Conservation (phyloP, 1,140 invertebrate genomes). For the Drosophila nebulosa region DNA sequence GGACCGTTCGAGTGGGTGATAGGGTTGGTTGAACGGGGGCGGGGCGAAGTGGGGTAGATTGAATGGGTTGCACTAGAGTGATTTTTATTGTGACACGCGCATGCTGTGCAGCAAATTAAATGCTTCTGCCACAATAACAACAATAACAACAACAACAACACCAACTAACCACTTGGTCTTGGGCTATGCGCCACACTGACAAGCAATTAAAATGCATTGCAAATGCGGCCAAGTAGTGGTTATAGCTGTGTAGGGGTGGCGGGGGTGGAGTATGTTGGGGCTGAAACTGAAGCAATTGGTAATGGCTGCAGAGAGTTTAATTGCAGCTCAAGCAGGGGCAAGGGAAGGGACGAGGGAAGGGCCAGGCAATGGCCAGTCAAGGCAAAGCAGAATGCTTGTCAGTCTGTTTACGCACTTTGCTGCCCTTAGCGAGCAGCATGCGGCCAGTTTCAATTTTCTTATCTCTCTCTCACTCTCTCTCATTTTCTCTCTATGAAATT, state of each 20-base stretch:
- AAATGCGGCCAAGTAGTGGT: conserved; percentile 40
- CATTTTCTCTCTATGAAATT: conserved; percentile 55
- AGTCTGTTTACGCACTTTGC: conserved; percentile 17
- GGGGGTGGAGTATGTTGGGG: no score
- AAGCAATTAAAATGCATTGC: conserved; percentile 72
- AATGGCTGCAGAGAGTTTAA: conserved; percentile 56
- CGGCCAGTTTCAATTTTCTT: conserved; percentile 31
- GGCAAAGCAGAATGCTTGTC: no score
- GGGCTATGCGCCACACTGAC: conserved; percentile 39
- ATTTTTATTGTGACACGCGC: conserved; percentile 75
- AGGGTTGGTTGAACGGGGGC: conserved; percentile 5
- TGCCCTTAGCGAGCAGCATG: not conserved
- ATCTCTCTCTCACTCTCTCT: not conserved
- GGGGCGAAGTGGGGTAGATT: conserved; percentile 14
- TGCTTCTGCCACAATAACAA: conserved; percentile 53
- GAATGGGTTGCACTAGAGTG: conserved; percentile 62
- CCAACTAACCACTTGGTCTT: conserved; percentile 4
- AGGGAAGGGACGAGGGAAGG: no score
- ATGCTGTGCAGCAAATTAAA: conserved; percentile 70
- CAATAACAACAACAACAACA: conserved; percentile 11
- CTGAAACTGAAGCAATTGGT: conserved; percentile 41
- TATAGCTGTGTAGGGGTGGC: not conserved
- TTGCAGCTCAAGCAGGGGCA: conserved; percentile 52
- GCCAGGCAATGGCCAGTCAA: no score
- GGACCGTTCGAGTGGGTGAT: no score